Conservation (phyloP, 2,797 vertebrate genomes). For the Anolis apletophallus region DNA sequence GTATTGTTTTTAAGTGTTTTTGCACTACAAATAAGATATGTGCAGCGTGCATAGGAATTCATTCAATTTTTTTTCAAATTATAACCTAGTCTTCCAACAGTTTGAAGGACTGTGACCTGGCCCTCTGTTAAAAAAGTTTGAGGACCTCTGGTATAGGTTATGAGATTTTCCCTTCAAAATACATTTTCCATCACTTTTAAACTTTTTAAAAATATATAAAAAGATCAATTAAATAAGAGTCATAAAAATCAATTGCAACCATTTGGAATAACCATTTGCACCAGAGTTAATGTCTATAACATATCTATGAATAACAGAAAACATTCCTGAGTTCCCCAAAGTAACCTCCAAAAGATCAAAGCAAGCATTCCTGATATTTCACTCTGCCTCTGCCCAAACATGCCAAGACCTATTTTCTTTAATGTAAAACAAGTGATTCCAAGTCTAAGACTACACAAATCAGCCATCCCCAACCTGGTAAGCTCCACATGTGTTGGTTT, state of each 20-base stretch:
- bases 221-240: neutral
- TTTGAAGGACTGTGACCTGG: no score
- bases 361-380: slow-evolving; percentile 15
- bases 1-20: no score
- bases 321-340: neutral
- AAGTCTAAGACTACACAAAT: neutral
- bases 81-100: no score
- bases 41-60: no score
- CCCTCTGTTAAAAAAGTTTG: no score
- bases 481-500: no score
- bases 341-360: slow-evolving; percentile 4
- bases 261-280: neutral
- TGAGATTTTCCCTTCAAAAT: neutral
- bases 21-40: no score
- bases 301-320: neutral
- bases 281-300: neutral
- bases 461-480: no score
- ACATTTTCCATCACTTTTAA: neutral
- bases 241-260: neutral
- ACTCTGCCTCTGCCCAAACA: slow-evolving; percentile 2
- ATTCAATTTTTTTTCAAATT: no score
- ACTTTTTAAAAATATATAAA: neutral
- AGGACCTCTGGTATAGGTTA: neutral
- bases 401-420: neutral
- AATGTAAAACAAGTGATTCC: neutral